Evolutionary conservation across 2,113 vertebrate species (phyloP).

Genomic region (Mastomys natalensis): DNA sequence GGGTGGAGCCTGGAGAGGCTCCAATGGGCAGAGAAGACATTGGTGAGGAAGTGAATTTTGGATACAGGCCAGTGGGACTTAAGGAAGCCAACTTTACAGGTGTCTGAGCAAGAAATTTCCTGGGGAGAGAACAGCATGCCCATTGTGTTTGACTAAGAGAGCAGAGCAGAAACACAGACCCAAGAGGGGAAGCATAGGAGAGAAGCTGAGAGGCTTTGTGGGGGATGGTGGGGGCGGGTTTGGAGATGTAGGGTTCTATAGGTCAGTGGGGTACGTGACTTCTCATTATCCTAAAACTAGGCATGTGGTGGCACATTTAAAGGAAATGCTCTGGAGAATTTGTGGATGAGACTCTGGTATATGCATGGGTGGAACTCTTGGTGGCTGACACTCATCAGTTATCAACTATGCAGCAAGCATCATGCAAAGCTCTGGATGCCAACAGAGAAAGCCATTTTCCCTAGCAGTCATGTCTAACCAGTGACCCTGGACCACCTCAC

Average conservation of each 20-base stretch:
- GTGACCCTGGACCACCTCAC: not conserved
- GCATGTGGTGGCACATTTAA: not conserved
- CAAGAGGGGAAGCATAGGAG: rapidly evolving
- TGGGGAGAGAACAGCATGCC: too few relatives aligned
- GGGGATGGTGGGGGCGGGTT: not conserved
- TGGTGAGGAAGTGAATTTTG: not conserved
- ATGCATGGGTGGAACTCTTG: rapidly evolving
- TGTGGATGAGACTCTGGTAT: not conserved
- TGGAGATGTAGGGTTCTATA: not conserved
- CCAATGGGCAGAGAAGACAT: not conserved
- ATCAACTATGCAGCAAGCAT: not conserved
- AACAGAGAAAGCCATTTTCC: not conserved
- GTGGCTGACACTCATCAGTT: not conserved
- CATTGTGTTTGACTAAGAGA: too few relatives aligned
- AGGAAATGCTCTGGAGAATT: too few relatives aligned
- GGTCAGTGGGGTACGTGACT: not conserved
- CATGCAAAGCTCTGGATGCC: not conserved
- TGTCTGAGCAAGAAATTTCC: not conserved
- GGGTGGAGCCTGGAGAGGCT: too few relatives aligned
- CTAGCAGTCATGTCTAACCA: not conserved
- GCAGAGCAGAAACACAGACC: not conserved
- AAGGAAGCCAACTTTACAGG: not conserved
- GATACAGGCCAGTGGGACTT: not conserved
- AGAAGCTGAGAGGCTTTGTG: too few relatives aligned
- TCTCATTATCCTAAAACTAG: not conserved